Percentiles rank a stretch among this genome's conserved stretches.
These are phyloP conservation scores for Iguana delicatissima DNA, from an alignment of 2,797 vertebrate genomes.

Conservation along the genomic window DNA sequence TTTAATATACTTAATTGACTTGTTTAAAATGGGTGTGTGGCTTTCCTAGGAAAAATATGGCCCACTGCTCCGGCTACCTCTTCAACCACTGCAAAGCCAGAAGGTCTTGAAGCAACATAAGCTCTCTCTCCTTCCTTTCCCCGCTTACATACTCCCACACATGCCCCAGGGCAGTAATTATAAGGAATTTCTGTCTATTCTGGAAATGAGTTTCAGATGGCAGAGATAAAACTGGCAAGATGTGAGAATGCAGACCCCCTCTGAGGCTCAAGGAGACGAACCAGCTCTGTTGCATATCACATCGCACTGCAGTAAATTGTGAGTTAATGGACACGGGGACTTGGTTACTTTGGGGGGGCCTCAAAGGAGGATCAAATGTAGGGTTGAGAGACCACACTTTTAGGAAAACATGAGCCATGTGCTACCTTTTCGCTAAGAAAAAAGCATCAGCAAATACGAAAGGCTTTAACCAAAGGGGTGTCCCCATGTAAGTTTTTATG, in stretches of 20 bases:
- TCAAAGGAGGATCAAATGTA: constrained; percentile 71
- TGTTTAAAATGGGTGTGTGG: background rate
- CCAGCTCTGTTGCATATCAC: constrained; percentile 81
- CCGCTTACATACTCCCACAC: constrained; percentile 43
- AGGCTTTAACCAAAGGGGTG: background rate
- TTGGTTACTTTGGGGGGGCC: constrained; percentile 70
- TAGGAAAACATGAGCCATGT: constrained; percentile 45
- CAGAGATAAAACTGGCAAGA: constrained; percentile 77
- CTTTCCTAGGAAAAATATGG: background rate
- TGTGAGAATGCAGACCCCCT: constrained; percentile 73
- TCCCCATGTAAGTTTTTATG: background rate
- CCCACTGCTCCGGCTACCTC: too few species aligned
- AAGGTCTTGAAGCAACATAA: constrained; percentile 1
- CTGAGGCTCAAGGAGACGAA: constrained; percentile 75
- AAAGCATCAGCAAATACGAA: constrained; percentile 1
- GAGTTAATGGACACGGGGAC: constrained; percentile 73
- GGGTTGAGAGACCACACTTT: constrained; percentile 56
- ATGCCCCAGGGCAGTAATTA: constrained; percentile 68
- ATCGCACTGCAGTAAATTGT: constrained; percentile 81
- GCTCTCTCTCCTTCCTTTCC: constrained; percentile 44
- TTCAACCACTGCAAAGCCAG: background rate
- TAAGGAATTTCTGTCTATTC: constrained; percentile 71
- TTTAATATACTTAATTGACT: background rate
- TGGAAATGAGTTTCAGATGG: constrained; percentile 80
- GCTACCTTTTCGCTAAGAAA: constrained; percentile 40